Conservation (phyloP, 2,888 invertebrate species). For the Idaea biselata region DNA sequence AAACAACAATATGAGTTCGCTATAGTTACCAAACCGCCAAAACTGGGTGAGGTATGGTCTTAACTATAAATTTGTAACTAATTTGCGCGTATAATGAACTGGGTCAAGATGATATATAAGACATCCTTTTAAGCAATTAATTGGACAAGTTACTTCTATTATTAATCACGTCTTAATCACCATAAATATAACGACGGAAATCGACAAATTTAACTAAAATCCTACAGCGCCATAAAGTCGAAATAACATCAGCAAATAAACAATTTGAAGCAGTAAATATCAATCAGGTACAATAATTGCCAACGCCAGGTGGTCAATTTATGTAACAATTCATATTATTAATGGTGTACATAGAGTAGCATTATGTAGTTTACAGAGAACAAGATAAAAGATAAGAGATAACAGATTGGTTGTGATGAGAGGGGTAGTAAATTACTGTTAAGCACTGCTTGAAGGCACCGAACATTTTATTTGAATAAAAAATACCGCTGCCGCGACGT, state of each 20-base stretch:
- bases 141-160: neutral
- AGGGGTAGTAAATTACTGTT: constrained; percentile 5
- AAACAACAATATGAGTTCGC: too few species aligned
- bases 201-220: neutral
- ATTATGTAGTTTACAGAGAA: constrained; percentile 19
- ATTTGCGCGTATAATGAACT: neutral
- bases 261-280: constrained; percentile 29
- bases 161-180: neutral
- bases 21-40: too few species aligned
- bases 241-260: neutral
- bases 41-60: too few species aligned
- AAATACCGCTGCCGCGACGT: neutral
- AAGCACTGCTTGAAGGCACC: neutral
- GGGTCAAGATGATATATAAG: neutral
- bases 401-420: constrained; percentile 9
- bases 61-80: too few species aligned
- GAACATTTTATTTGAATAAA: neutral
- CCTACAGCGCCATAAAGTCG: neutral
- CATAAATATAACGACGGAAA: neutral
- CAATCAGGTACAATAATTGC: constrained; percentile 59
- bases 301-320: constrained; percentile 61
- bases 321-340: constrained; percentile 56
- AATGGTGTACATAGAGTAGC: constrained; percentile 20
- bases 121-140: neutral
- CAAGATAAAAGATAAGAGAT: constrained; percentile 17